phyloP scores from a whole-genome alignment of 2,113 vertebrate species.

The Cathartes aura region DNA sequence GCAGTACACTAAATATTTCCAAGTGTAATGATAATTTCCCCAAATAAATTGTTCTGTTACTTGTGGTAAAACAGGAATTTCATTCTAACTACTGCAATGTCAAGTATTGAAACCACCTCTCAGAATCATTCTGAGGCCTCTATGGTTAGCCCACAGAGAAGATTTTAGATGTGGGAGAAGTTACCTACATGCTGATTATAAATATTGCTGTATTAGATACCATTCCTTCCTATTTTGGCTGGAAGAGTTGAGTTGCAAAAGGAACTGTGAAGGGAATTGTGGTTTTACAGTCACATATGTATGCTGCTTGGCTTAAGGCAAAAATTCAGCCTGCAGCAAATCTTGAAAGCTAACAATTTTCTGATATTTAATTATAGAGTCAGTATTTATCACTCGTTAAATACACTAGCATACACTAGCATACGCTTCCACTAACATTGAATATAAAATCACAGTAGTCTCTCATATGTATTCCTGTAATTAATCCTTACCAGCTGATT shows the following conservation, averaged over 20 bases:
- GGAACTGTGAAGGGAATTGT: background rate
- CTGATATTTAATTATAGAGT: background rate
- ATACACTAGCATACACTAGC: background rate
- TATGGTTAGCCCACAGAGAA: background rate
- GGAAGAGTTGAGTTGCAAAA: background rate
- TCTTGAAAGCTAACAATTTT: background rate
- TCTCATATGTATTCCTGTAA: background rate
- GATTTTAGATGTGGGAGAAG: background rate
- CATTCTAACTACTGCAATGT: background rate
- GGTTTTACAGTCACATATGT: background rate
- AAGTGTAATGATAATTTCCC: background rate
- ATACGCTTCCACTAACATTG: background rate
- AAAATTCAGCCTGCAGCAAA: background rate
- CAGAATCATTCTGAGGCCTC: background rate
- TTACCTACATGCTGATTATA: background rate
- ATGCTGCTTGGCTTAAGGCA: background rate
- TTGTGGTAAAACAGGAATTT: background rate
- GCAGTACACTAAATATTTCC: background rate
- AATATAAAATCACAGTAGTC: background rate
- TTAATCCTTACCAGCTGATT: background rate
- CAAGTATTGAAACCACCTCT: background rate
- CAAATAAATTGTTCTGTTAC: background rate
- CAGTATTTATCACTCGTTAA: background rate
- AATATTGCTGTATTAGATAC: background rate
- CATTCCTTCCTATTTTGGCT: background rate